Percentiles rank a stretch among this genome's conserved stretches.
Evolutionary conservation across 2,888 invertebrate species (phyloP).

Genomic region (Cancer borealis): DNA sequence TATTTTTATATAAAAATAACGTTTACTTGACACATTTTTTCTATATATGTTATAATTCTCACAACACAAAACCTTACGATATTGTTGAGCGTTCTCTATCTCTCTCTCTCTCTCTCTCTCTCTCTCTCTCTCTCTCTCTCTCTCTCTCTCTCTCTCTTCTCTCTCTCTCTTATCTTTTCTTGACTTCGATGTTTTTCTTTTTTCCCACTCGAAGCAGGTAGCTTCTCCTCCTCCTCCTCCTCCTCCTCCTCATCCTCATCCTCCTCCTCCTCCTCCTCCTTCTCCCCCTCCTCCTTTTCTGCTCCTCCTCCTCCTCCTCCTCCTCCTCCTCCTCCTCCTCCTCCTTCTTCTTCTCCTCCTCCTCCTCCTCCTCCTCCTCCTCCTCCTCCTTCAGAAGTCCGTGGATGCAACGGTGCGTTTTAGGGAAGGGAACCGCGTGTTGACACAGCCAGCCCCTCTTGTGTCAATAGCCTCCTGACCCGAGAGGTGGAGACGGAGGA

Average conservation of each 20-base stretch:
- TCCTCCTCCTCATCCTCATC: background rate
- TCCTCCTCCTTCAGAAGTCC: background rate
- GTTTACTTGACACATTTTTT: too few species aligned
- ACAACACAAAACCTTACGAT: too few species aligned
- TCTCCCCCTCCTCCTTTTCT: background rate
- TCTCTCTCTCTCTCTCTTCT: background rate
- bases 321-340: background rate
- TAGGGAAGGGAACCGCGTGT: constrained; percentile 9
- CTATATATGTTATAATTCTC: too few species aligned
- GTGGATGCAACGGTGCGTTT: constrained; percentile 6
- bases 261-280: background rate
- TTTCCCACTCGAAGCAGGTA: too few species aligned
- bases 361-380: background rate
- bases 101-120: too few species aligned
- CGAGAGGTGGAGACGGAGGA: background rate
- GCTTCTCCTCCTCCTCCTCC: too few species aligned
- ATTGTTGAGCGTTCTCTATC: too few species aligned
- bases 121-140: background rate
- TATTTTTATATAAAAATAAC: too few species aligned
- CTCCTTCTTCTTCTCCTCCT: background rate
- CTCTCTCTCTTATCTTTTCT: too few species aligned
- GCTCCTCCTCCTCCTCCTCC: background rate
- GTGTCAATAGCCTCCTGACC: constrained; percentile 14
- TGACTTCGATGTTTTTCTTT: too few species aligned
- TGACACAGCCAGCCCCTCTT: background rate